phyloP scores from a whole-genome alignment of 2,888 invertebrate genomes.

The Phytoseiulus persimilis region DNA sequence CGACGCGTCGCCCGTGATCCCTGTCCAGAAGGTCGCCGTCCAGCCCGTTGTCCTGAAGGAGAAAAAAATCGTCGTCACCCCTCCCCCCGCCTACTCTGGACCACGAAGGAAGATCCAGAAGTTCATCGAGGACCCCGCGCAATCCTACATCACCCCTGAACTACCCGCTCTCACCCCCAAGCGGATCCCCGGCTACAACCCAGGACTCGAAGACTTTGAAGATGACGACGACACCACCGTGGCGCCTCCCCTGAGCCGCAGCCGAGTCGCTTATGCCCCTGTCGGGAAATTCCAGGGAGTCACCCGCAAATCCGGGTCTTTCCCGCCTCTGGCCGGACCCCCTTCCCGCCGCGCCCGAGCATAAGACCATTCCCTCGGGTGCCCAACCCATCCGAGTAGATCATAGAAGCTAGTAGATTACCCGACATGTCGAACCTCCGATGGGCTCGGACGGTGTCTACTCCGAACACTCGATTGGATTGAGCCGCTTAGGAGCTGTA shows the following conservation, averaged over 20 bases:
- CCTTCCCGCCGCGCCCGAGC: slow-evolving; percentile 24
- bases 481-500: background rate
- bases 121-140: slow-evolving; percentile 27
- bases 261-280: slow-evolving; percentile 15
- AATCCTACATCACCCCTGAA: slow-evolving; percentile 20
- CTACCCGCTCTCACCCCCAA: slow-evolving; percentile 8
- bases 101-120: slow-evolving; percentile 18
- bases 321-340: slow-evolving; percentile 25
- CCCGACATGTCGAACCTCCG: background rate
- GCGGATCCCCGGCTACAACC: slow-evolving; percentile 16
- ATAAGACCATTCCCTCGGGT: background rate
- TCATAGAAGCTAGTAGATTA: too few relatives aligned
- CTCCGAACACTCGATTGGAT: background rate
- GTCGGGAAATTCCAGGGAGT: background rate
- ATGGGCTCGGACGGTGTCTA: background rate
- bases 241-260: background rate
- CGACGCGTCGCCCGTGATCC: background rate
- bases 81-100: background rate
- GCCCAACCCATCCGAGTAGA: background rate
- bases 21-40: background rate
- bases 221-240: slow-evolving; percentile 16
- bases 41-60: slow-evolving; percentile 8
- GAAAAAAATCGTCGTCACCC: slow-evolving; percentile 31
- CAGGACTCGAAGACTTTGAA: slow-evolving; percentile 25
- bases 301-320: slow-evolving; percentile 30